A percentile compares a stretch with the other conserved stretches of the same genome.
phyloP scores from a whole-genome alignment of 2,113 vertebrate genomes.

The Caracal caracal region DNA sequence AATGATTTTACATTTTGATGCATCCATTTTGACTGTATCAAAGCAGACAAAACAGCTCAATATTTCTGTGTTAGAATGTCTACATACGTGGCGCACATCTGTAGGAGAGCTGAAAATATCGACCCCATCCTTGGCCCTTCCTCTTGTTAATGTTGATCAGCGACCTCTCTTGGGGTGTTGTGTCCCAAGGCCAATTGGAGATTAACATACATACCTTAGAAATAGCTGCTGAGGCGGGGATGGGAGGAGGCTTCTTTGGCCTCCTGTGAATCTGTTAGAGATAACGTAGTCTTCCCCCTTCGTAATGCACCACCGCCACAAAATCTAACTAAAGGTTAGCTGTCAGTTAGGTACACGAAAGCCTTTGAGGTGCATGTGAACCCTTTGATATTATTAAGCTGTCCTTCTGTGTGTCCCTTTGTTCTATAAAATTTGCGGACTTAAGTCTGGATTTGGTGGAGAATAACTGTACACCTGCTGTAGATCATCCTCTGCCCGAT shows the following conservation, averaged over 20 bases:
- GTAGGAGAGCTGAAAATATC: background rate
- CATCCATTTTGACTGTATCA: background rate
- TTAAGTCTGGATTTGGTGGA: background rate
- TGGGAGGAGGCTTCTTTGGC: background rate
- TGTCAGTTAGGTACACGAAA: background rate
- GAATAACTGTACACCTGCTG: background rate
- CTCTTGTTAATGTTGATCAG: background rate
- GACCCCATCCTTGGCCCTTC: background rate
- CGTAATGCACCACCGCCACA: too few species aligned
- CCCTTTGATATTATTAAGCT: background rate
- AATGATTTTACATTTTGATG: background rate
- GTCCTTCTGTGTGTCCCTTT: background rate
- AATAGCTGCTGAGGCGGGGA: background rate
- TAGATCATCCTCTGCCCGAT: background rate
- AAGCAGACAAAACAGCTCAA: background rate
- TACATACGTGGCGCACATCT: accelerated
- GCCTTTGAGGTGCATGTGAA: background rate
- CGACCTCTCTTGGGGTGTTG: background rate
- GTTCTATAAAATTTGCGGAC: background rate
- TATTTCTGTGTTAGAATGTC: background rate
- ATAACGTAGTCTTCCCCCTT: background rate
- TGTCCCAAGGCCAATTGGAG: background rate
- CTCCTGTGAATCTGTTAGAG: background rate
- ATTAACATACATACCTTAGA: background rate
- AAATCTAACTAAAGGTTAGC: background rate